These are phyloP conservation scores for Ips typographus DNA, from an alignment of 1,140 invertebrate genomes.

Conservation along the genomic window DNA sequence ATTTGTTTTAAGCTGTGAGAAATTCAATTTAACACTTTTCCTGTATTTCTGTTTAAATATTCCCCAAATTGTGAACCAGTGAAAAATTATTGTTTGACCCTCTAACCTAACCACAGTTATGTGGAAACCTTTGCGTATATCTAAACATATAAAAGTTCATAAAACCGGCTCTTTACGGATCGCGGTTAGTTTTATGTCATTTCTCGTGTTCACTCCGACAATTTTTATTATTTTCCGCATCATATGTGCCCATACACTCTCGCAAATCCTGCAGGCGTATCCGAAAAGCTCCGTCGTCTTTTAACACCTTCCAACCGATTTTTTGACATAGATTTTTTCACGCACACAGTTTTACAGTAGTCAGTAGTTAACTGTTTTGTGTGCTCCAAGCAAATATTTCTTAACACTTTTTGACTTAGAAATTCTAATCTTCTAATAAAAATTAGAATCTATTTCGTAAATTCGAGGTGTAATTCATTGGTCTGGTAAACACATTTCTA, in stretches of 20 bases:
- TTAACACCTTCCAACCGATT: slow-evolving; percentile 21
- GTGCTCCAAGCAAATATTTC: too few species aligned
- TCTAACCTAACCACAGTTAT: neutral
- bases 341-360: too few species aligned
- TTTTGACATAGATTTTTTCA: neutral
- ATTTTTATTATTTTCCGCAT: slow-evolving; percentile 32
- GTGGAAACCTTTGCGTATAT: slow-evolving; percentile 5
- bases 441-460: too few species aligned
- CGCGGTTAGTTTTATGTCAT: slow-evolving; percentile 24
- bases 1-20: neutral
- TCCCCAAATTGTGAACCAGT: neutral
- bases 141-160: slow-evolving; percentile 29
- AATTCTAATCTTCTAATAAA: too few species aligned
- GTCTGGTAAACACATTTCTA: too few species aligned
- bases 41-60: neutral
- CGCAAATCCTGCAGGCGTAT: slow-evolving; percentile 9
- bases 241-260: slow-evolving; percentile 18
- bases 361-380: too few species aligned
- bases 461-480: too few species aligned
- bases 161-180: slow-evolving; percentile 31
- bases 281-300: slow-evolving; percentile 13
- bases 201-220: slow-evolving; percentile 22
- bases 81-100: neutral
- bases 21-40: slow-evolving; percentile 8
- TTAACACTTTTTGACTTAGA: too few species aligned